Percentiles rank a stretch among this genome's conserved stretches.
Evolutionary conservation across 2,113 vertebrate genomes (phyloP).

Genomic region (Tiliqua scincoides): DNA sequence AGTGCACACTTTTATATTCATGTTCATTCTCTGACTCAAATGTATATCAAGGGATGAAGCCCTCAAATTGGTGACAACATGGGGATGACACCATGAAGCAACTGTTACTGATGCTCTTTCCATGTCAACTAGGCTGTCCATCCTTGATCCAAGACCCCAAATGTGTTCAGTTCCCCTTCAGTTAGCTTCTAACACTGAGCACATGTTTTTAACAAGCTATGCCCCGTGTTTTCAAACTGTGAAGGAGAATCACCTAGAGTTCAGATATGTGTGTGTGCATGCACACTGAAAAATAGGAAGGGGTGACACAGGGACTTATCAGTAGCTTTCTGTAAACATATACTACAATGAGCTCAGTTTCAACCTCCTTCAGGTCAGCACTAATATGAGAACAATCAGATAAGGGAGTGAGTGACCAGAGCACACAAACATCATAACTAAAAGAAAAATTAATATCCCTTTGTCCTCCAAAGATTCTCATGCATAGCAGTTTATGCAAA

Average conservation of each 20-base stretch:
- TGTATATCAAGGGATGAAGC: not conserved
- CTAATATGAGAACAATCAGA: not conserved
- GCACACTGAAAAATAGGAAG: no score
- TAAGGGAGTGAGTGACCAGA: not conserved
- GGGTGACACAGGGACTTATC: no score
- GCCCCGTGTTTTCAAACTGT: not conserved
- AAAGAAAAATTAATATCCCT: no score
- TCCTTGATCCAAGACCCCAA: not conserved
- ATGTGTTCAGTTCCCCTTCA: not conserved
- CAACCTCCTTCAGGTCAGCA: slow-evolving; percentile 1
- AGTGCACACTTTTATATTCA: not conserved
- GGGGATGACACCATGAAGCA: not conserved
- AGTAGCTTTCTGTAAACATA: not conserved
- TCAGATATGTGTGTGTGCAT: not conserved
- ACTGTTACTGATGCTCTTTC: not conserved
- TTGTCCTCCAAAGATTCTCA: no score
- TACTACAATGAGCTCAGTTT: not conserved
- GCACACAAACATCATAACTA: not conserved
- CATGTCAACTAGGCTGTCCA: not conserved
- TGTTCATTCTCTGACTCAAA: no score
- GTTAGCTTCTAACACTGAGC: not conserved
- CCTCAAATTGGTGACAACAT: not conserved
- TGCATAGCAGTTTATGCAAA: no score
- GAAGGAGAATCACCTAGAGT: not conserved
- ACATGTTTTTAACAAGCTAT: not conserved